Evolutionary conservation across 2,797 vertebrate species (phyloP).

Genomic region (Mus minutoides): DNA sequence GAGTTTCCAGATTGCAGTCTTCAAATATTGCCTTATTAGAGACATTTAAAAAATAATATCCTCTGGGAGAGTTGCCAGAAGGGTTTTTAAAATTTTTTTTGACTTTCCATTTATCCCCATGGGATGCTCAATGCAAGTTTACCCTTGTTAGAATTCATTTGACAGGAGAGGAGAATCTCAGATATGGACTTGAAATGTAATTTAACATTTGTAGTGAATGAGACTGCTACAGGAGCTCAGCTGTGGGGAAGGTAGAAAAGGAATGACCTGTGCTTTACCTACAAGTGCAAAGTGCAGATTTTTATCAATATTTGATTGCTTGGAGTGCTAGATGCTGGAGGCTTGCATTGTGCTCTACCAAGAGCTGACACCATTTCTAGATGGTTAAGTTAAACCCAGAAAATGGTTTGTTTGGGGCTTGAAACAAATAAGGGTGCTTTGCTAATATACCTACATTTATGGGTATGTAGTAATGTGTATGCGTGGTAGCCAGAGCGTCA

Average conservation of each 20-base stretch:
- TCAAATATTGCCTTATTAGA: conserved; percentile 49
- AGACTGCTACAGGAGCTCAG: not conserved
- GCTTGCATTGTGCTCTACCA: no score
- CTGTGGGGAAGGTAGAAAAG: not conserved
- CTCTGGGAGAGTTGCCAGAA: not conserved
- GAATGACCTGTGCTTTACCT: not conserved
- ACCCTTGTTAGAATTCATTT: not conserved
- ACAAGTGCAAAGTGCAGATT: not conserved
- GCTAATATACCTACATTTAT: not conserved
- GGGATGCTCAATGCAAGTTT: not conserved
- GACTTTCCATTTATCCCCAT: not conserved
- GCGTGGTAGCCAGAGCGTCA: not conserved
- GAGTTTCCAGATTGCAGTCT: conserved; percentile 40
- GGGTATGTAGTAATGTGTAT: not conserved
- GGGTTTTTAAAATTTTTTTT: not conserved
- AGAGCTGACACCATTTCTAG: not conserved
- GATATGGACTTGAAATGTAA: not conserved
- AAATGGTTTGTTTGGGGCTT: not conserved
- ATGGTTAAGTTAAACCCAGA: not conserved
- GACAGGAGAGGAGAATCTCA: not conserved
- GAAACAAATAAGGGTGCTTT: not conserved
- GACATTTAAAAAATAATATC: conserved; percentile 30
- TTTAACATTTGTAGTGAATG: not conserved
- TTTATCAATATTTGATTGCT: not conserved
- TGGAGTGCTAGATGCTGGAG: no score